Evolutionary conservation across 1,140 invertebrate species (phyloP).

Genomic region (Drosophila albomicans): DNA sequence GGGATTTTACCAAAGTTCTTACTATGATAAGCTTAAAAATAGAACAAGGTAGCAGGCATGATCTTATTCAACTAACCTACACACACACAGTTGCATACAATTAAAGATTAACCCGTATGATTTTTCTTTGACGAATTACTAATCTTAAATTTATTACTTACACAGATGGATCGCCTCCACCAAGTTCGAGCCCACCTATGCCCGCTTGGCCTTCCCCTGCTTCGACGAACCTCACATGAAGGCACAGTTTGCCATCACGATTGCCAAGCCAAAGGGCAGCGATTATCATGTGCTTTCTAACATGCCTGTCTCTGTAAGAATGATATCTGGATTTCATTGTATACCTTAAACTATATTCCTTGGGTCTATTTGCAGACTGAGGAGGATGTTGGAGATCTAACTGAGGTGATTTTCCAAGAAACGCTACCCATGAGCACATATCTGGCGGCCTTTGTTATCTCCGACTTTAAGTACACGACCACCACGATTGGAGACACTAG

Average conservation of each 20-base stretch:
- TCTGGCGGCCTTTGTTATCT: constrained; percentile 95
- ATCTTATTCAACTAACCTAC: constrained; percentile 30
- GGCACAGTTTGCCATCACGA: constrained; percentile 92
- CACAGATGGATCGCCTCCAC: constrained; percentile 93
- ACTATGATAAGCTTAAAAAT: constrained; percentile 87
- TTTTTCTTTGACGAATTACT: background rate
- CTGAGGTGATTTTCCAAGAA: constrained; percentile 88
- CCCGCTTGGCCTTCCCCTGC: constrained; percentile 96
- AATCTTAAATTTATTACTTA: constrained; percentile 38
- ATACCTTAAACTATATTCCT: too few relatives aligned
- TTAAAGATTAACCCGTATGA: background rate
- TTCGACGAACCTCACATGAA: constrained; percentile 98
- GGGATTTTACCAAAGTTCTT: constrained; percentile 92
- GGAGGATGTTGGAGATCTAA: constrained; percentile 54
- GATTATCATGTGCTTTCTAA: constrained; percentile 92
- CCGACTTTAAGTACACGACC: constrained; percentile 90
- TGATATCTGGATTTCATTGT: too few relatives aligned
- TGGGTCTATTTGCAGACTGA: constrained; percentile 47
- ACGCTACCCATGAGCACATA: constrained; percentile 97
- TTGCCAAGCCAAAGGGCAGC: constrained; percentile 88
- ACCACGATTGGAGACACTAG: constrained; percentile 86
- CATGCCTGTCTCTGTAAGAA: constrained; percentile 87
- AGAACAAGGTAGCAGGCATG: constrained; percentile 86
- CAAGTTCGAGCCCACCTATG: constrained; percentile 97
- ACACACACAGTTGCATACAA: background rate